Base-by-base conservation (phyloP, 1,140 invertebrate genomes). In the Asbolus verrucosus region DNA sequence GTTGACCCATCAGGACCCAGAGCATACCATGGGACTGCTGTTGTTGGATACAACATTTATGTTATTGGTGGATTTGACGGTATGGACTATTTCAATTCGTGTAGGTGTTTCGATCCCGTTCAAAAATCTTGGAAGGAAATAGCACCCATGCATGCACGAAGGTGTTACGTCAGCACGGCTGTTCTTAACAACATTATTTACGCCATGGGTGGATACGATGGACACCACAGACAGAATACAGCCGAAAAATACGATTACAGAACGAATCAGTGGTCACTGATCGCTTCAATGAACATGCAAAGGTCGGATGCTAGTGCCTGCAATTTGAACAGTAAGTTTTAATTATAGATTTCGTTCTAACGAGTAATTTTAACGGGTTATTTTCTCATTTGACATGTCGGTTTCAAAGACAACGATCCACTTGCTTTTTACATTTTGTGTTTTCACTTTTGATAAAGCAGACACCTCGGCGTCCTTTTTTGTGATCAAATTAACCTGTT, bases 191-290 rank as follows among this genome's bases (percentile, higher is more conserved):
- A 87, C 43, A 76, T 84, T 0, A 86, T 92, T 62, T 92, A 91
- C 77, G 90, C 91, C 0, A 90, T 92, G 85, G 90, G 91, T 19
- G 92, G 92, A 2, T 93, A 87, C 76, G 90, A 93, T 80, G 91
- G 92, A 2, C 87, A 89, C 70, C 84, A 87, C 75, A 83, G 91
- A 8, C 86, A 91, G 72, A 90, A 90, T 72, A 89, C 88, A 0
- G 91, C 88, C n/a, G 92, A 94, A 78, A 84, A 86, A 54, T 94
- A 92, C 77, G 87, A 93, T 78, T 87, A 89, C 14, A 83, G 83
- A 13, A 84, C 82, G 3, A 90, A 90, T 73, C 86, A 88, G 31
- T 90, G 88, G 89, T 83, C 86, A 0, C 69, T 87, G 16, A 87
- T 88, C 8, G 84, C 87, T 0, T 84, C 88, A 0, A 90, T 92